A percentile compares a stretch with the other conserved stretches of the same genome.
Conservation (phyloP, 2,888 invertebrate species). For the Norana najaformis region DNA sequence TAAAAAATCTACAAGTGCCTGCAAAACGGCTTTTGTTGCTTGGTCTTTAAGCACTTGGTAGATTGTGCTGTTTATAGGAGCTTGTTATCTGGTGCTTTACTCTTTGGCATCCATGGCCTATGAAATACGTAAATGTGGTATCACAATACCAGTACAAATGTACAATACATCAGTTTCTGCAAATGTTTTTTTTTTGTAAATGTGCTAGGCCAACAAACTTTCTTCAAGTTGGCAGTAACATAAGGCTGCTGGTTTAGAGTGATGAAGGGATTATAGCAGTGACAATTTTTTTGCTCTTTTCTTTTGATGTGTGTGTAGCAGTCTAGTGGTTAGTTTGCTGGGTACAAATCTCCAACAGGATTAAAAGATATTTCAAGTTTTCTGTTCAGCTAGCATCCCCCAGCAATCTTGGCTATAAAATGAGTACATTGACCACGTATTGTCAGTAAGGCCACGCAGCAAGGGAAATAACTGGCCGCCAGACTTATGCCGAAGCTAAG, state of each 20-base stretch:
- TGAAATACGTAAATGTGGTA: not conserved
- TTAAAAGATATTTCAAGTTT: no score
- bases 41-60: not conserved
- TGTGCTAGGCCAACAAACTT: not conserved
- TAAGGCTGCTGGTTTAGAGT: not conserved
- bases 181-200: not conserved
- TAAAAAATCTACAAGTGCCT: no score
- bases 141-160: no score
- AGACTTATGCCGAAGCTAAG: no score
- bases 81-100: constrained; percentile 5
- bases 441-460: not conserved
- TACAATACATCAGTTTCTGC: not conserved
- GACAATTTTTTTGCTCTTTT: no score
- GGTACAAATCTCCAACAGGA: no score
- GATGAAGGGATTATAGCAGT: not conserved
- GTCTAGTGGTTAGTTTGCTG: no score
- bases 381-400: not conserved
- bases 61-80: not conserved
- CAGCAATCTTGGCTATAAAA: not conserved
- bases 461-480: no score
- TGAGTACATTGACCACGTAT: not conserved
- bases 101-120: not conserved
- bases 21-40: no score
- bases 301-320: no score
- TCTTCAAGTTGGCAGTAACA: not conserved